These are phyloP conservation scores for Oeneis ivallda DNA, from an alignment of 2,888 invertebrate genomes.

Conservation along the genomic window DNA sequence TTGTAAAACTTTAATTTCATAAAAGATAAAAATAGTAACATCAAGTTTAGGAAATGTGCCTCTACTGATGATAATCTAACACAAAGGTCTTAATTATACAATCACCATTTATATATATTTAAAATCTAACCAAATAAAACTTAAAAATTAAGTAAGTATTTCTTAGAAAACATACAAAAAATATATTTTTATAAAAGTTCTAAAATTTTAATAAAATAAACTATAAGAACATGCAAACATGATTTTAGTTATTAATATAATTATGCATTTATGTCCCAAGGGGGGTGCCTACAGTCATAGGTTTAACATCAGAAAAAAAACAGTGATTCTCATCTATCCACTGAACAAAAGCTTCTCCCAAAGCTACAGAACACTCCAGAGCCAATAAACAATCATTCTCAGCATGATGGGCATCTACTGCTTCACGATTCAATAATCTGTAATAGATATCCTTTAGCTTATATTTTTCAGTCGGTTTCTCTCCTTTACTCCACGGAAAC, in stretches of 20 bases:
- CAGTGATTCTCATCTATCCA: constrained; percentile 70
- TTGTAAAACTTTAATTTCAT: neutral
- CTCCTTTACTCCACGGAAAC: constrained; percentile 51
- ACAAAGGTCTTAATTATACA: neutral
- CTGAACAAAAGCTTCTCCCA: constrained; percentile 79
- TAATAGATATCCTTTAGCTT: constrained; percentile 81
- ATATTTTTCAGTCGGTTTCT: constrained; percentile 61
- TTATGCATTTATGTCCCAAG: constrained; percentile 40
- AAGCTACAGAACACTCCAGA: constrained; percentile 79
- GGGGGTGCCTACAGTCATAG: constrained; percentile 61
- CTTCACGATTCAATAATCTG: constrained; percentile 70
- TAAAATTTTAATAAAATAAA: neutral
- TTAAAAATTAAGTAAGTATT: neutral
- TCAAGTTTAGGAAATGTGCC: neutral
- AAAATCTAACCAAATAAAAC: neutral
- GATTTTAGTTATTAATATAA: neutral
- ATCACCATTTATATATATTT: no score
- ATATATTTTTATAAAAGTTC: neutral
- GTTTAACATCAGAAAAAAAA: constrained; percentile 54
- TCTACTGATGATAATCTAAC: neutral
- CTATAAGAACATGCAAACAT: neutral
- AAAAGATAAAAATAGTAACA: neutral
- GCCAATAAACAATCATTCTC: constrained; percentile 85
- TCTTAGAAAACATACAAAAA: neutral
- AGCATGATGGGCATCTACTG: constrained; percentile 82